phyloP scores from a whole-genome alignment of 2,113 vertebrate genomes.

The Actenoides hombroni region DNA sequence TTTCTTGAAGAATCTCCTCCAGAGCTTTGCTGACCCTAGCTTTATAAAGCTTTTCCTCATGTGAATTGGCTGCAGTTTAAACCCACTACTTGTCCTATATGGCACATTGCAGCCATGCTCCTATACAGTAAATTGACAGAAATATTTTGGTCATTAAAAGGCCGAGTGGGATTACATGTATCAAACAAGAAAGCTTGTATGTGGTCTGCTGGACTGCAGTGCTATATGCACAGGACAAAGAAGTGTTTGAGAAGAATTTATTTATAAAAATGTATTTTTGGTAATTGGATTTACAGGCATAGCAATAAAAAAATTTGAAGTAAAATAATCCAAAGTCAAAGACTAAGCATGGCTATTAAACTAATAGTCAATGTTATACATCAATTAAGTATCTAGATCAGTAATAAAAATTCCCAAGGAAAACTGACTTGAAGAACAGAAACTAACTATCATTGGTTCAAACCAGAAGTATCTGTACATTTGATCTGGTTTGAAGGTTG shows the following conservation, averaged over 20 bases:
- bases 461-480: not conserved
- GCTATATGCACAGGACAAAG: not conserved
- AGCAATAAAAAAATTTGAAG: not conserved
- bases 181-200: not conserved
- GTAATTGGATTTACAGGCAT: not conserved
- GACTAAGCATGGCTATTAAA: not conserved
- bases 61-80: not conserved
- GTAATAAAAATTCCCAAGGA: not conserved
- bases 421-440: not conserved
- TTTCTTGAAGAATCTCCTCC: not conserved
- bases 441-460: not conserved
- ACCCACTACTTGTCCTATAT: not conserved
- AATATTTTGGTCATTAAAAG: not conserved
- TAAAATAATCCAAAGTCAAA: not conserved
- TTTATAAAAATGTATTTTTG: not conserved
- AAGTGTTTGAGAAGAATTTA: not conserved
- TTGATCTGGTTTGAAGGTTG: not conserved
- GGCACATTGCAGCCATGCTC: not conserved
- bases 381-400: not conserved
- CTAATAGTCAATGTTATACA: not conserved
- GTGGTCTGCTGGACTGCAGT: not conserved
- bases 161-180: not conserved
- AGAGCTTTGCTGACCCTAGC: not conserved
- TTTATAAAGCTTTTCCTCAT: not conserved
- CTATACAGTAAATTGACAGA: not conserved